These are phyloP conservation scores for Phragmatobia fuliginosa DNA, from an alignment of 2,888 invertebrate genomes.

Conservation along the genomic window DNA sequence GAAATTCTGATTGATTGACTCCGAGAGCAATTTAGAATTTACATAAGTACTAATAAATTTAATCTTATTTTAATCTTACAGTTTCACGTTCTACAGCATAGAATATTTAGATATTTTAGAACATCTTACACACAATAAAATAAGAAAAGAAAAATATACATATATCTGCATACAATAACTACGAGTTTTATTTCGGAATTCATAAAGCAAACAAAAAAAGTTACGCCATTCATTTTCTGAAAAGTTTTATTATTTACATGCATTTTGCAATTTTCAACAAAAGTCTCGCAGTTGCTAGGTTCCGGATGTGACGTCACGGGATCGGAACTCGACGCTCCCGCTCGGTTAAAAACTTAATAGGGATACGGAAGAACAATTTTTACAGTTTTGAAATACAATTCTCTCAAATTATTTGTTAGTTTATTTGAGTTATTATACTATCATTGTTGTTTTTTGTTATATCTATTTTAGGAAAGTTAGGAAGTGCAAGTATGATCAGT, in stretches of 20 bases:
- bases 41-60: no score
- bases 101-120: no score
- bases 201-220: neutral
- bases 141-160: no score
- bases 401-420: neutral
- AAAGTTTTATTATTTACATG: constrained; percentile 56
- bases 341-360: constrained; percentile 41
- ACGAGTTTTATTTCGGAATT: constrained; percentile 6
- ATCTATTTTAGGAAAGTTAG: neutral
- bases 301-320: constrained; percentile 53
- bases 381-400: constrained; percentile 25
- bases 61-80: no score
- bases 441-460: no score
- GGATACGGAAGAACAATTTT: constrained; percentile 38
- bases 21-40: no score
- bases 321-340: constrained; percentile 54
- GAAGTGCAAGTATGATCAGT: no score
- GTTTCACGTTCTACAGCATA: neutral
- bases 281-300: constrained; percentile 35
- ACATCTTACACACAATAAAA: no score
- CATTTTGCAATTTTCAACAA: constrained; percentile 57
- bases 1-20: no score
- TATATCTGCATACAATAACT: neutral
- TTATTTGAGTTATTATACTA: neutral
- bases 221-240: constrained; percentile 18